Conservation (phyloP, 1,140 invertebrate genomes). For the Listronotus oregonensis region DNA sequence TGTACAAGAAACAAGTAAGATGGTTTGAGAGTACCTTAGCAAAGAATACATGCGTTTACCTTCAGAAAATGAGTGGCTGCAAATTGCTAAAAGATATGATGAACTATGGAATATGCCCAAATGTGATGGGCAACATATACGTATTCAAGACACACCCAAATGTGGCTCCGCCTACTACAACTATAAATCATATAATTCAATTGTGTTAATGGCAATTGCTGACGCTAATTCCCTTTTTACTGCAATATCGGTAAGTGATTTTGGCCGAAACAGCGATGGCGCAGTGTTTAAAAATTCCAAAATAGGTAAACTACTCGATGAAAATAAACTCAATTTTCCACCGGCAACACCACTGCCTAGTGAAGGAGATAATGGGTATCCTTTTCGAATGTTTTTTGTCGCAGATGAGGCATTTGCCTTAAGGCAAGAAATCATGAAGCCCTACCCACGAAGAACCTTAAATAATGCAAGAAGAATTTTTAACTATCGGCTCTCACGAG, state of each 20-base stretch:
- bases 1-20: too few relatives aligned
- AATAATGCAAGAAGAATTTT: slow-evolving; percentile 16
- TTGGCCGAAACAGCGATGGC: slow-evolving; percentile 54
- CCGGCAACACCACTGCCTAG: slow-evolving; percentile 13
- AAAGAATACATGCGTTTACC: slow-evolving; percentile 38
- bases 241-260: slow-evolving; percentile 55
- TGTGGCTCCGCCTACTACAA: slow-evolving; percentile 55
- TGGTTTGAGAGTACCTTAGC: neutral
- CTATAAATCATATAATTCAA: slow-evolving; percentile 55
- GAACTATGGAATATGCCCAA: slow-evolving; percentile 54
- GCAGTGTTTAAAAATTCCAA: slow-evolving; percentile 11
- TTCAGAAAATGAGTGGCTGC: slow-evolving; percentile 37
- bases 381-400: slow-evolving; percentile 24
- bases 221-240: slow-evolving; percentile 56
- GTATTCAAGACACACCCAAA: slow-evolving; percentile 47
- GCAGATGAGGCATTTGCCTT: slow-evolving; percentile 20
- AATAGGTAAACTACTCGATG: slow-evolving; percentile 9
- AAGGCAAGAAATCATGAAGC: slow-evolving; percentile 25
- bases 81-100: slow-evolving; percentile 44
- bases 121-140: slow-evolving; percentile 58
- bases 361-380: neutral
- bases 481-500: too few relatives aligned
- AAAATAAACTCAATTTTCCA: slow-evolving; percentile 27
- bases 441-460: slow-evolving; percentile 15
- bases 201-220: slow-evolving; percentile 55